Percentiles rank a stretch among this genome's conserved stretches.
phyloP scores from a whole-genome alignment of 2,797 vertebrate species.

The Hapalemur alaotrensis region DNA sequence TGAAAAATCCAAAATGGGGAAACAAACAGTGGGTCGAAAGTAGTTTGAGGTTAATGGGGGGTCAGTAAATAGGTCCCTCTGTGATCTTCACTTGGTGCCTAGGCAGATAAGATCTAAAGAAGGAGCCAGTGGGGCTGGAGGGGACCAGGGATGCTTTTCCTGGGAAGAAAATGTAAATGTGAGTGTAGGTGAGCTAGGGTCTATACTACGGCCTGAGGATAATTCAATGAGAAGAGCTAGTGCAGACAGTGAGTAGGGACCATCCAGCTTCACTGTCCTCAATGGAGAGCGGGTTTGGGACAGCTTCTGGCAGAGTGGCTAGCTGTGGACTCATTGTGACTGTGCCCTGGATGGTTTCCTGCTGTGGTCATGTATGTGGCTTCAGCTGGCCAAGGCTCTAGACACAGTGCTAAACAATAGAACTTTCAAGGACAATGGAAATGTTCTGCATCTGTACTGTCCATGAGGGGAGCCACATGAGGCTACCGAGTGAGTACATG shows the following conservation, averaged over 20 bases:
- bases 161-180: background rate
- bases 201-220: background rate
- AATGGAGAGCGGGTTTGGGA: background rate
- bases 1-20: background rate
- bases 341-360: background rate
- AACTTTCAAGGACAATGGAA: background rate
- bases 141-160: background rate
- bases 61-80: background rate
- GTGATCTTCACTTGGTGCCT: background rate
- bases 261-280: background rate
- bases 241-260: background rate
- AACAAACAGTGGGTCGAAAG: background rate
- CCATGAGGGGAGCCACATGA: background rate
- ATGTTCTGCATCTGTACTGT: background rate
- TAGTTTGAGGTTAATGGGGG: background rate
- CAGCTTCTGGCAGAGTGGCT: background rate
- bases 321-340: background rate
- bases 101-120: background rate
- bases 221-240: background rate
- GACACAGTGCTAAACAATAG: background rate
- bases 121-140: background rate
- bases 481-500: background rate
- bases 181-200: background rate
- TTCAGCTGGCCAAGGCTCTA: background rate
- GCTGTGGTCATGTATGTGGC: rapidly evolving